Evolutionary conservation across 2,888 invertebrate species (phyloP).

Genomic region (Panopea generosa): DNA sequence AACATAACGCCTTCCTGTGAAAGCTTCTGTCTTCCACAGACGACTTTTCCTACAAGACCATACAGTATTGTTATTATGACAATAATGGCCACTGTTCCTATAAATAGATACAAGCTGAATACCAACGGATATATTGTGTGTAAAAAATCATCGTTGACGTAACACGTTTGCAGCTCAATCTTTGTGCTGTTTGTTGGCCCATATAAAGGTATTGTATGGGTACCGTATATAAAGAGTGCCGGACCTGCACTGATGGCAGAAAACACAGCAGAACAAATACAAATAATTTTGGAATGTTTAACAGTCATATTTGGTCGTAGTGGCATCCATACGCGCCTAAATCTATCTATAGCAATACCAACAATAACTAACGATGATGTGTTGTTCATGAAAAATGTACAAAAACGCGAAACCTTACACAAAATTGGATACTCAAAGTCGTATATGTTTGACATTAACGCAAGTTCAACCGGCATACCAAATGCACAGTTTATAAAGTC

Average conservation of each 20-base stretch:
- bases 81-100: conserved; percentile 49
- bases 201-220: conserved; percentile 40
- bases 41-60: conserved; percentile 57
- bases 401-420: conserved; percentile 68
- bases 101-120: conserved; percentile 63
- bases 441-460: conserved; percentile 60
- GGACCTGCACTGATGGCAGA: conserved; percentile 65
- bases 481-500: conserved; percentile 70
- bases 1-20: not conserved
- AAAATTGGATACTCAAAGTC: conserved; percentile 63
- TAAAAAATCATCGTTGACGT: conserved; percentile 56
- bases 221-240: conserved; percentile 72
- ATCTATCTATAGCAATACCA: conserved; percentile 70
- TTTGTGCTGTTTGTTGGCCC: conserved; percentile 24
- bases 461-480: conserved; percentile 69
- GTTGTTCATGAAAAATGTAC: conserved; percentile 71
- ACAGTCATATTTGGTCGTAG: conserved; percentile 63
- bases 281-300: conserved; percentile 59
- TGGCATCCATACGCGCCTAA: conserved; percentile 68
- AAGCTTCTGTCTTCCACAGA: conserved; percentile 31
- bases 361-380: conserved; percentile 67
- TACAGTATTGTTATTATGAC: conserved; percentile 62
- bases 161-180: conserved; percentile 63
- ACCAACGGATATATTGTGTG: conserved; percentile 58
- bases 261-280: conserved; percentile 50